Evolutionary conservation across 2,113 vertebrate species (phyloP), one percentile per base, ranked within the genome.

Genomic region (Melozone crissalis): DNA sequence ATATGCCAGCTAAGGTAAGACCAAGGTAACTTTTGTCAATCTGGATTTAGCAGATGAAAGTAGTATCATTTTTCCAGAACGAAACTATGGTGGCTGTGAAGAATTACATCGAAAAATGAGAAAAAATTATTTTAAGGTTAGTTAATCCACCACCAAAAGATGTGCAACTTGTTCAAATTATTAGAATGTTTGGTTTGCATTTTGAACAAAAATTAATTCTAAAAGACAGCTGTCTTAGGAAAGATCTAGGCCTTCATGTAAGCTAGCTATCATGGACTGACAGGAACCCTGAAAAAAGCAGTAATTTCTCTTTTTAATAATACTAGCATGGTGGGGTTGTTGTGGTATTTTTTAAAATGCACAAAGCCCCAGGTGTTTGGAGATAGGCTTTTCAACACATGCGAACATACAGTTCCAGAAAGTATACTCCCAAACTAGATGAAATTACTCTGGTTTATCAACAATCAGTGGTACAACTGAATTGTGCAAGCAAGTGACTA

Each of bases 31-130:
- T 5, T 85, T 13, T 59, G 21, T 79, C 33, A 72, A 73, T 75
- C 33, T 47, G 44, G 12, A 72, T 28, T 52, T 55, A 75, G 24
- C 43, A 82, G 22, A 74, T 2, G 1, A 31, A 91, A 61, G 20
- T 2, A 61, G 24, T 18, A 69, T 27, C 3, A 52, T 20, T 30
- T 65, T 66, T 66, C 9, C 37, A 74, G 8, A 71, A 87, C 0
- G 3, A 84, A 80, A 39, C 7, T 26, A 46, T 8, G 4, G 30
- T 10, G 6, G 44, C 11, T 11, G 21, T 67, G 10, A 77, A 46
- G 27, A 37, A 61, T 28, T 80, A 65, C 4, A 74, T 15, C 0
- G 0, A 69, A 83, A 84, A 82, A 46, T 6, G 12, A 49, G 9
- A 83, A 62, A 62, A 44, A 75, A 63, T 20, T 28, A 33, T 17